Conservation (phyloP, 2,888 invertebrate genomes). For the Sipha maydis region DNA sequence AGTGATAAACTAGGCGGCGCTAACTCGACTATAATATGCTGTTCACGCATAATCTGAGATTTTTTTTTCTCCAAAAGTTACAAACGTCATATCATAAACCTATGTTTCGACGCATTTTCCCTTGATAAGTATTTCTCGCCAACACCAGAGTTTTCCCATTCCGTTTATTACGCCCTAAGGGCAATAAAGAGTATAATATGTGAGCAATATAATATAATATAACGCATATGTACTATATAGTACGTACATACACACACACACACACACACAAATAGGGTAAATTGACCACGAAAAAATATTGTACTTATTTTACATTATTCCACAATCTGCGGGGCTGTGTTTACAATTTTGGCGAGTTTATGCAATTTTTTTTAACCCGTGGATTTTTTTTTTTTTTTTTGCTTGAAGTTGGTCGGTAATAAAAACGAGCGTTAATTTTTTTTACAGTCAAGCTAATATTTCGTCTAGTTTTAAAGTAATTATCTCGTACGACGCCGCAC, state of each 20-base stretch:
- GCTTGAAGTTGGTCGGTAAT: neutral
- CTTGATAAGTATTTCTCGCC: neutral
- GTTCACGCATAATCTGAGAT: neutral
- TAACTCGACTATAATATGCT: neutral
- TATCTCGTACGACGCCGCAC: constrained; percentile 15
- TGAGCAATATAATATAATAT: too few relatives aligned
- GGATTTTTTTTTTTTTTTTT: neutral
- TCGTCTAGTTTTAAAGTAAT: constrained; percentile 27
- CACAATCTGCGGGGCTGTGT: neutral
- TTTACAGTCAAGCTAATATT: constrained; percentile 8
- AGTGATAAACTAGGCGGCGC: neutral
- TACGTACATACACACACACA: too few relatives aligned
- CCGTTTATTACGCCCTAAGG: neutral
- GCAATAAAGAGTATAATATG: neutral
- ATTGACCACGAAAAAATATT: neutral
- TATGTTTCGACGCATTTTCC: neutral
- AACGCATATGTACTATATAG: too few relatives aligned
- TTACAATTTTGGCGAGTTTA: neutral
- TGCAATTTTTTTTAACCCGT: neutral
- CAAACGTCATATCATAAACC: neutral
- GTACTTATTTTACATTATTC: neutral
- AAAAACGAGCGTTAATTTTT: constrained; percentile 15
- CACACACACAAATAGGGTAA: neutral
- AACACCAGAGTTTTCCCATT: neutral
- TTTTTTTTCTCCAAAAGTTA: neutral